Evolutionary conservation across 2,888 invertebrate species (phyloP).

Genomic region (Pelosia muscerda): DNA sequence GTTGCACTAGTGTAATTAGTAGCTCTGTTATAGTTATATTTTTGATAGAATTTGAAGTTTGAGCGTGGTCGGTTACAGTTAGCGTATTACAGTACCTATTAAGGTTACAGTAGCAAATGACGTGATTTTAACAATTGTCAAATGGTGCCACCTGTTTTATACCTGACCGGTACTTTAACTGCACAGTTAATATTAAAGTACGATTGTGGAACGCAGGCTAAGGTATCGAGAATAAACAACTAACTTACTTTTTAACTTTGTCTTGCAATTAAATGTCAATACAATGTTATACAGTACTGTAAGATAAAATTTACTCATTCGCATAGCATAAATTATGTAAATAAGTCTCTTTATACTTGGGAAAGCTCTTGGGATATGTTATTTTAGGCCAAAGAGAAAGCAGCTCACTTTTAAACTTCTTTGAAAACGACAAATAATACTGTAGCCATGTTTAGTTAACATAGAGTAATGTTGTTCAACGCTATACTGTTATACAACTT

Average conservation of each 20-base stretch:
- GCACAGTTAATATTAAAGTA: no score
- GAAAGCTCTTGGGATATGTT: slow-evolving; percentile 15
- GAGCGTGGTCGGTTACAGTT: no score
- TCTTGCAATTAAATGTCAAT: neutral
- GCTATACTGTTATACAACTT: neutral
- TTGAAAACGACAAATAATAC: neutral
- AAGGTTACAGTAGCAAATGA: no score
- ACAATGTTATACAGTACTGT: neutral
- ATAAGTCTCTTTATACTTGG: slow-evolving; percentile 19
- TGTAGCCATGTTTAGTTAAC: slow-evolving; percentile 4
- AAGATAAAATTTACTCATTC: slow-evolving; percentile 27
- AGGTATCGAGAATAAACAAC: neutral
- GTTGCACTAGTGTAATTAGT: no score
- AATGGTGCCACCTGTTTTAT: no score
- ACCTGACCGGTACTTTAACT: no score
- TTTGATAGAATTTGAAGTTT: no score
- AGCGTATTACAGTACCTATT: no score
- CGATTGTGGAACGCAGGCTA: no score
- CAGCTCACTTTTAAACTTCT: neutral
- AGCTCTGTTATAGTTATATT: no score
- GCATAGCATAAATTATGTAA: slow-evolving; percentile 33
- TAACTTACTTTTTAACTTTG: neutral
- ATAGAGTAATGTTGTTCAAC: neutral
- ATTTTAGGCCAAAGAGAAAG: neutral
- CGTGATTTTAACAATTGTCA: no score